phyloP scores from a whole-genome alignment of 2,888 invertebrate species.

The Drosophila prostipennis region DNA sequence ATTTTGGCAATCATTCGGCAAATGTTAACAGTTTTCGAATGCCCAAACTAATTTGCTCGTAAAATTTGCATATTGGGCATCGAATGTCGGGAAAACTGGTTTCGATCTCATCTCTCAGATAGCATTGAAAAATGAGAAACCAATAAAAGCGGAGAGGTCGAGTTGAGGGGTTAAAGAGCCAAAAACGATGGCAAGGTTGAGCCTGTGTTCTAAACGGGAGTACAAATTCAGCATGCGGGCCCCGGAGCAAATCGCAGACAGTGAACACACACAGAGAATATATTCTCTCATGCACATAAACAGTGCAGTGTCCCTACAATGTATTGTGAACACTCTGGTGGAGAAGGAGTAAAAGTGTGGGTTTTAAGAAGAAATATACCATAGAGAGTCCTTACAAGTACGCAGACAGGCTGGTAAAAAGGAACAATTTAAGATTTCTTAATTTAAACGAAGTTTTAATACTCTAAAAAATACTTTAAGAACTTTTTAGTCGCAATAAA shows the following conservation, averaged over 20 bases:
- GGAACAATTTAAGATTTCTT: constrained; percentile 3
- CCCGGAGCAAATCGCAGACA: constrained; percentile 51
- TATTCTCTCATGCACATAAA: constrained; percentile 31
- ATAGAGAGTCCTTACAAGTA: constrained; percentile 74
- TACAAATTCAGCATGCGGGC: constrained; percentile 44
- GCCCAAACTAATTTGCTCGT: constrained; percentile 61
- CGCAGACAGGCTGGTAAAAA: constrained; percentile 29
- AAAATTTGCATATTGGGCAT: constrained; percentile 43
- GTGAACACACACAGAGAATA: constrained; percentile 24
- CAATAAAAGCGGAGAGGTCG: constrained; percentile 44
- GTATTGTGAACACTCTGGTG: constrained; percentile 47
- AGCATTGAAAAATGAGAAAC: constrained; percentile 57
- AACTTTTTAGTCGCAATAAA: too few relatives aligned
- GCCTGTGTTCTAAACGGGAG: constrained; percentile 35
- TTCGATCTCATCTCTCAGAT: constrained; percentile 59
- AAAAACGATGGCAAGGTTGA: constrained; percentile 34
- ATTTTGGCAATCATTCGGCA: constrained; percentile 25
- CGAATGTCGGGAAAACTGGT: constrained; percentile 54
- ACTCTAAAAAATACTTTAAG: constrained; percentile 2
- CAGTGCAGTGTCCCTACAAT: constrained; percentile 76
- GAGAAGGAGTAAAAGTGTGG: neutral
- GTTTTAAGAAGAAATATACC: neutral
- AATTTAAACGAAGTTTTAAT: constrained; percentile 7
- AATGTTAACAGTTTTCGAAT: constrained; percentile 41
- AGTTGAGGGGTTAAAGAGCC: constrained; percentile 31